Percentiles rank a stretch among this genome's conserved stretches.
These are phyloP conservation scores for Cryptotermes secundus DNA, from an alignment of 1,140 invertebrate genomes.

Conservation along the genomic window DNA sequence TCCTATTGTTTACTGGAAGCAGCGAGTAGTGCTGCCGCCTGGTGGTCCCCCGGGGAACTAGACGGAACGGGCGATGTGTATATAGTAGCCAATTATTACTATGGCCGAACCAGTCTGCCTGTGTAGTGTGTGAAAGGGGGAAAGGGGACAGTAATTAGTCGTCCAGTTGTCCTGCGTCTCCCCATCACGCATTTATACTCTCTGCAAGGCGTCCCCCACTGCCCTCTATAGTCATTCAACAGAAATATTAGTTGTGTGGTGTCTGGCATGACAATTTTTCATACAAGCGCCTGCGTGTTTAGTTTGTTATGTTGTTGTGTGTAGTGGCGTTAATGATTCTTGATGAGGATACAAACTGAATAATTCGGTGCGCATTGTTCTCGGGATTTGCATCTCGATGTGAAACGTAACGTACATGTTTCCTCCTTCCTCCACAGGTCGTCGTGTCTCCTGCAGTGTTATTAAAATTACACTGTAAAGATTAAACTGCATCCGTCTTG, in stretches of 20 bases:
- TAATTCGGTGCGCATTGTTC: too few species aligned
- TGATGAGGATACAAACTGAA: too few species aligned
- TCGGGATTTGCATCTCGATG: too few species aligned
- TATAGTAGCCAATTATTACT: constrained; percentile 5
- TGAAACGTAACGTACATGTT: too few species aligned
- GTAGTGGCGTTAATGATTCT: too few species aligned
- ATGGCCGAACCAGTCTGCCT: neutral
- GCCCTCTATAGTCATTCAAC: neutral
- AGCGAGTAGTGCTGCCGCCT: constrained; percentile 6
- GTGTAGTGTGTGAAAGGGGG: neutral
- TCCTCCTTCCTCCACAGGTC: too few species aligned
- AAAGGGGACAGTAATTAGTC: neutral
- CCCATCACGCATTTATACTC: constrained; percentile 1
- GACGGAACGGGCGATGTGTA: neutral
- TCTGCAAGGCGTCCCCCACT: neutral
- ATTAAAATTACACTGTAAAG: too few species aligned
- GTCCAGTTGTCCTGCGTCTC: neutral
- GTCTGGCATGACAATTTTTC: neutral
- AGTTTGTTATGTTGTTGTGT: too few species aligned
- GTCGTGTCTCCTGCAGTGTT: too few species aligned
- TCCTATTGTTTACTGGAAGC: neutral
- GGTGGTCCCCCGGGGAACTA: neutral
- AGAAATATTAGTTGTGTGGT: neutral
- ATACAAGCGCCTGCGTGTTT: neutral
- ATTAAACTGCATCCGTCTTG: too few species aligned